Evolutionary conservation across 1,140 invertebrate species (phyloP), one percentile per base, ranked within the genome.

Genomic region (Rhopalosiphum padi): DNA sequence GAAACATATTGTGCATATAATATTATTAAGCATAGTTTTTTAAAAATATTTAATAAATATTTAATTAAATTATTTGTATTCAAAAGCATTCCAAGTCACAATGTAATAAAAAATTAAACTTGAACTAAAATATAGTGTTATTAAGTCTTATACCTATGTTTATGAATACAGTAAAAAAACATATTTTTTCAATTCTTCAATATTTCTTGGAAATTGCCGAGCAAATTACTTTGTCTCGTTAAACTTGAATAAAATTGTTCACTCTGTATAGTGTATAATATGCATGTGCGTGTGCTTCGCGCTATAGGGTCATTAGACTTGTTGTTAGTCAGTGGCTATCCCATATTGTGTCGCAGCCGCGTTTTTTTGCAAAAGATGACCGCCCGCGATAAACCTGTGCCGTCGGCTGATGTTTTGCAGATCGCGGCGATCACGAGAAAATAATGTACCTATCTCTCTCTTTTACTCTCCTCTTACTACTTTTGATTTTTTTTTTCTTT

Each of bases 281-380:
- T 77, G 25, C 15, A 8, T 60, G 7, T 25, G 2, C 35, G 77
- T 22, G 35, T 8, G 21, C 77, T 82, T 37, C 1, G n/a, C 46
- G 87, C 23, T 41, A 8, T 53, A 35, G 41, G 90, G 90, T 91
- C 90, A 82, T 77, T 91, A 91, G 90, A 91, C 90, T 91, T 77
- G 60, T 43, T 46, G 86, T 88, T 48, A 35, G 30, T 88, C 46
- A 18, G 18, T 18, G 25, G 25, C 43, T 0, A 46, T 23, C 25
- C 43, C 85, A 25, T 43, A 41, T n/a, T 51, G 46, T 88, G 86
- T 88, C 86, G 86, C 86, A 41, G 30, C 86, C 46, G 43, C 86
- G 86, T 88, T 51, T 88, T 88, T 51, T 37, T 18, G 86, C 86
- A 35, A 48, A 51, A 88, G 46, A 88, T 88, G n/a, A 88, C n/a